phyloP scores from a whole-genome alignment of 2,797 vertebrate genomes.

The Bucorvus abyssinicus region DNA sequence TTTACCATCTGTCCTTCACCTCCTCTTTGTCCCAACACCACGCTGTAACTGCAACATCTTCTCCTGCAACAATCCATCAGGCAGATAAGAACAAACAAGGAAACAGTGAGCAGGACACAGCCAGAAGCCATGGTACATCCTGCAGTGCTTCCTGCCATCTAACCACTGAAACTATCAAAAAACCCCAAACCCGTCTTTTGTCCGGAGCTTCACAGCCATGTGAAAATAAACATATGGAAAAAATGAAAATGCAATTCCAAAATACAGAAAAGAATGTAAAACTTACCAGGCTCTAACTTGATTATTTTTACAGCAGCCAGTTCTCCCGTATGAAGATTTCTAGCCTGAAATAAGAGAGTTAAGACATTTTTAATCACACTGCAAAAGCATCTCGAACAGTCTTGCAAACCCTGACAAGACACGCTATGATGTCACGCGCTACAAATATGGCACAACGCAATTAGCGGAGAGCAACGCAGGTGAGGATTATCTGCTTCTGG shows the following conservation, averaged over 20 bases:
- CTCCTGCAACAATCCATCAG: not conserved
- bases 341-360: slow-evolving; percentile 85
- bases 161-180: not conserved
- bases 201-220: not conserved
- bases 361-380: not conserved
- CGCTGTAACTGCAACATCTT: not conserved
- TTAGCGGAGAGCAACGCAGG: not conserved
- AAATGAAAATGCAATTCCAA: not conserved
- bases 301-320: slow-evolving; percentile 98
- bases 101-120: not conserved
- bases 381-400: not conserved
- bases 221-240: slow-evolving; percentile 25
- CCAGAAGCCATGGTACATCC: not conserved
- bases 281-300: slow-evolving; percentile 97
- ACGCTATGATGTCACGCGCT: rapidly evolving
- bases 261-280: not conserved
- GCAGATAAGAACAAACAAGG: not conserved
- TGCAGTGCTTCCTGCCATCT: slow-evolving; percentile 33
- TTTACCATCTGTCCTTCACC: not conserved
- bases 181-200: not conserved
- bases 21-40: not conserved
- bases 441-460: not conserved
- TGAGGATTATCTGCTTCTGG: not conserved
- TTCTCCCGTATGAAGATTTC: slow-evolving; percentile 93
- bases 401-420: not conserved